These are phyloP conservation scores for Meteorus colon DNA, from an alignment of 2,888 invertebrate genomes.

Conservation along the genomic window DNA sequence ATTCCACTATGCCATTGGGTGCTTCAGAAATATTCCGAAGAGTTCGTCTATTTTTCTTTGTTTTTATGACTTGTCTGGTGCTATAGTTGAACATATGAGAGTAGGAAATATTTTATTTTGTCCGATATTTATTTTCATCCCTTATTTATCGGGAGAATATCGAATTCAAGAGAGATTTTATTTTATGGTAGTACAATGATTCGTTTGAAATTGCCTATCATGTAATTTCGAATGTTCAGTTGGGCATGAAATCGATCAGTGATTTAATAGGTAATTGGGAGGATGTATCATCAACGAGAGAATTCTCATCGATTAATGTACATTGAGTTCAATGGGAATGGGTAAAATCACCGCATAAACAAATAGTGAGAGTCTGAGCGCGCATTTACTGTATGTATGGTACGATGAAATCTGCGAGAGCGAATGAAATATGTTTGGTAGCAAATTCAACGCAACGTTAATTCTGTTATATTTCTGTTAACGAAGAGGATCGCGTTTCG, in stretches of 20 bases:
- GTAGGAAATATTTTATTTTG: neutral
- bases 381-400: neutral
- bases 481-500: constrained; percentile 37
- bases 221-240: constrained; percentile 11
- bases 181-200: constrained; percentile 20
- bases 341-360: constrained; percentile 25
- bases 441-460: constrained; percentile 30
- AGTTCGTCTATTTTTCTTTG: constrained; percentile 13
- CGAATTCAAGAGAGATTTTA: constrained; percentile 14
- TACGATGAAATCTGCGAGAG: neutral
- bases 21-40: constrained; percentile 24
- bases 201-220: constrained; percentile 24
- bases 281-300: constrained; percentile 31
- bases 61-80: neutral
- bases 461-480: constrained; percentile 37
- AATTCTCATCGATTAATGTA: constrained; percentile 34
- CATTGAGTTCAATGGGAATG: neutral
- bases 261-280: constrained; percentile 37
- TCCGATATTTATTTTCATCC: neutral
- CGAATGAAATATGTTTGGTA: constrained; percentile 25
- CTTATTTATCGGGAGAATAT: neutral
- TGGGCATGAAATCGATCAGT: constrained; percentile 37
- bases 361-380: constrained; percentile 19
- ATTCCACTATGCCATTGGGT: neutral
- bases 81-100: neutral